phyloP scores from a whole-genome alignment of 2,888 invertebrate genomes.

The Myopa testacea region DNA sequence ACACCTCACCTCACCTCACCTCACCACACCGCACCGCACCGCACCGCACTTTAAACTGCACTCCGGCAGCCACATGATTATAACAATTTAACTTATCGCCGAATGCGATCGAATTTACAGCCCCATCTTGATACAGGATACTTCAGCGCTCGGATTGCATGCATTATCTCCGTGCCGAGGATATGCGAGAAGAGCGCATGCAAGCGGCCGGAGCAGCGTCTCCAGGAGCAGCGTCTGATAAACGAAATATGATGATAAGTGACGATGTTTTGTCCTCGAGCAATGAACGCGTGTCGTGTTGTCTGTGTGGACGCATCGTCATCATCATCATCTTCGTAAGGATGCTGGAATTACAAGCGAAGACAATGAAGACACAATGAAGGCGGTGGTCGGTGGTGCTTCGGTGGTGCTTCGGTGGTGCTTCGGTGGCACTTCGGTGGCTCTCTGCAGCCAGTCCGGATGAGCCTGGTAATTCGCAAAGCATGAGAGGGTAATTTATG shows the following conservation, averaged over 20 bases:
- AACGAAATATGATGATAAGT: background rate
- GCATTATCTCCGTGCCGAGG: background rate
- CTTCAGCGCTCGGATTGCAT: background rate
- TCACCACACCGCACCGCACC: no score
- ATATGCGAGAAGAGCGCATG: background rate
- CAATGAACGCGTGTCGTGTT: background rate
- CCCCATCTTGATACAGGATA: background rate
- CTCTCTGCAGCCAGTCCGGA: background rate
- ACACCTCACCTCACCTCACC: no score
- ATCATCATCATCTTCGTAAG: background rate
- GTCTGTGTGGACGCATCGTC: background rate
- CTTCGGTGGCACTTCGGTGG: background rate
- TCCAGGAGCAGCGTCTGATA: background rate
- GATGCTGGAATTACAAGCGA: background rate
- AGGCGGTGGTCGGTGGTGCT: background rate
- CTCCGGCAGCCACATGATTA: constrained; percentile 3
- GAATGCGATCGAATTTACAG: constrained; percentile 9
- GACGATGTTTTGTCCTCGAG: constrained; percentile 6
- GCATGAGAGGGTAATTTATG: background rate
- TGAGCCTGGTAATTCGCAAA: no score
- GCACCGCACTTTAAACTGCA: background rate
- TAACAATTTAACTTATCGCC: constrained; percentile 11
- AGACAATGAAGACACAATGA: background rate
- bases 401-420: no score
- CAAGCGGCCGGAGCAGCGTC: background rate